Evolutionary conservation across 1,140 invertebrate genomes (phyloP).

Genomic region (Penaeus japonicus): DNA sequence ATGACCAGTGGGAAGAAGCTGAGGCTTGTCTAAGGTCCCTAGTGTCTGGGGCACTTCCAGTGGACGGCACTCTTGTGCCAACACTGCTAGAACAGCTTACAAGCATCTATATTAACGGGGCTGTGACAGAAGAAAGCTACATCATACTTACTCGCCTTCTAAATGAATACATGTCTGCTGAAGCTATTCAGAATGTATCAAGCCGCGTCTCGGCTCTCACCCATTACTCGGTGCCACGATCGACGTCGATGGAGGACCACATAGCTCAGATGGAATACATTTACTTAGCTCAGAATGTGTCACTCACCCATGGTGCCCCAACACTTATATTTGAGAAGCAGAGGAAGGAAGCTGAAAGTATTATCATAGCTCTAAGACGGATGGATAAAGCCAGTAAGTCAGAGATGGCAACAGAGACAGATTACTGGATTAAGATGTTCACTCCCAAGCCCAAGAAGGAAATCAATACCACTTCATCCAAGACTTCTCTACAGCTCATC

Average conservation of each 20-base stretch:
- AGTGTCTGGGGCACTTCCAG: not conserved
- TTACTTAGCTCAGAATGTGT: slow-evolving; percentile 42
- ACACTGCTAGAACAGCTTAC: slow-evolving; percentile 1
- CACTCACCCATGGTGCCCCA: slow-evolving; percentile 38
- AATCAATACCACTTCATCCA: too few relatives aligned
- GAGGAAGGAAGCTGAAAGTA: slow-evolving; percentile 33
- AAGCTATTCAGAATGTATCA: slow-evolving; percentile 39
- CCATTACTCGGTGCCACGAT: slow-evolving; percentile 31
- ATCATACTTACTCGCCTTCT: slow-evolving; percentile 31
- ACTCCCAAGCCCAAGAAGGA: not conserved
- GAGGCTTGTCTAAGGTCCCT: slow-evolving; percentile 32
- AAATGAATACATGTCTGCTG: slow-evolving; percentile 23
- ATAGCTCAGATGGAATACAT: slow-evolving; percentile 35
- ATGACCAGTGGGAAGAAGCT: slow-evolving; percentile 53
- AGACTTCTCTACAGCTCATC: too few relatives aligned
- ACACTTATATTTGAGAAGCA: slow-evolving; percentile 46
- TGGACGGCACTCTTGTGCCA: slow-evolving; percentile 14
- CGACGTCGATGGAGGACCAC: slow-evolving; percentile 34
- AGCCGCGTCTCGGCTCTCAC: slow-evolving; percentile 40
- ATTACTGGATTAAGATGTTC: slow-evolving; percentile 15
- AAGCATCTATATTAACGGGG: slow-evolving; percentile 18
- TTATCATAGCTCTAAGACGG: slow-evolving; percentile 19
- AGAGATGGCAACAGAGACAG: not conserved
- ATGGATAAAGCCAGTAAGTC: not conserved
- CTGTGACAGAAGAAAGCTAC: slow-evolving; percentile 35